Percentiles rank a stretch among this genome's conserved stretches.
These are phyloP conservation scores for Sarotherodon lohbergeri DNA, from an alignment of 2,113 vertebrate species.

Conservation along the genomic window DNA sequence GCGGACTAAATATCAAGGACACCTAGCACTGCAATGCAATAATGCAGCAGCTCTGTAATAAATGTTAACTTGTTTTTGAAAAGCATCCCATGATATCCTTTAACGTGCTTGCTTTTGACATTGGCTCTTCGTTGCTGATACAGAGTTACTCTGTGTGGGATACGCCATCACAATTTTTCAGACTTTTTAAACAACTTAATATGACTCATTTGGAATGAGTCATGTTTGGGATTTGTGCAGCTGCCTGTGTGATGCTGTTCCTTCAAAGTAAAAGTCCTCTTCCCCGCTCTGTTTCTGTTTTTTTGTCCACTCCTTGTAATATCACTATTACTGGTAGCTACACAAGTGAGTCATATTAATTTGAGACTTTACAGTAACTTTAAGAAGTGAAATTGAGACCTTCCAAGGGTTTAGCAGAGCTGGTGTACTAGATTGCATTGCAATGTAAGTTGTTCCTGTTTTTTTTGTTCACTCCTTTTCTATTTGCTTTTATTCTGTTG, in stretches of 20 bases:
- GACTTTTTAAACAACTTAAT: conserved; percentile 9
- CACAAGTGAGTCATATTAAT: background rate
- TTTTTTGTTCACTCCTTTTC: conserved; percentile 6
- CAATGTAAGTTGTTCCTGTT: conserved; percentile 1
- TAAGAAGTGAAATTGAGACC: background rate
- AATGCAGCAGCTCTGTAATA: background rate
- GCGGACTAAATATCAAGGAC: background rate
- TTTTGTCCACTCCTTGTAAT: background rate
- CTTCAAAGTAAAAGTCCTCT: background rate
- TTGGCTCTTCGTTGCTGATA: background rate
- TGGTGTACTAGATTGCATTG: background rate
- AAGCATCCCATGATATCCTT: background rate
- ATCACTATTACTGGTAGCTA: background rate
- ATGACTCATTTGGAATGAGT: conserved; percentile 39
- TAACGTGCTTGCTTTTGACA: background rate
- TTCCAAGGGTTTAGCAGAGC: background rate
- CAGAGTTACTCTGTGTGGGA: background rate
- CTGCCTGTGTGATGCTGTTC: background rate
- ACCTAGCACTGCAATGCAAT: background rate
- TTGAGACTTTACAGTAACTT: background rate
- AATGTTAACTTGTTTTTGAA: background rate
- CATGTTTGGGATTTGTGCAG: conserved; percentile 17
- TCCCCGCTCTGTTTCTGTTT: background rate
- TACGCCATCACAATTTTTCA: background rate
- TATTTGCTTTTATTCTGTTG: conserved; percentile 17